Base-by-base conservation (phyloP, 2,797 vertebrate species). In the Alcedo atthis region DNA sequence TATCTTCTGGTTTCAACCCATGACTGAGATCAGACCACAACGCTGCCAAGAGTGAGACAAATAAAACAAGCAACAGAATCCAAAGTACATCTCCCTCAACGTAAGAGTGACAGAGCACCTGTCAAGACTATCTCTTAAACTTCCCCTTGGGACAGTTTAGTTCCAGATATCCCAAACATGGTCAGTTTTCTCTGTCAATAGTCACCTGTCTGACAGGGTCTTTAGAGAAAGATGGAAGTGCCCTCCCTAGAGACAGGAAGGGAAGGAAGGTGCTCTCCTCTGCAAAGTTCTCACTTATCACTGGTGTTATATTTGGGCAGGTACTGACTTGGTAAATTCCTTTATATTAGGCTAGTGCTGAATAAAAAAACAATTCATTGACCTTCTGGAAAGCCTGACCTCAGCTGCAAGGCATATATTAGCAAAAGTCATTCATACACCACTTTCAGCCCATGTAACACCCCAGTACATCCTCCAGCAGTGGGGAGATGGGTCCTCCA, bases 21-120 rank as follows among this genome's bases (percentile, higher is more conserved):
- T 51, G 67, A 68, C 62, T 90, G 64, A 92, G 81, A 61, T 80
- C 90, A 96, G 88, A 71, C 79, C 68, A 43, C 85, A 82, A 14
- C 0, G 0, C 68, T 91, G 93, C 75, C 78, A 82, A 89, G 46
- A 9, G 4, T 46, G 81, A 95, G 84, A 71, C 32, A 37, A 90
- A 24, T 32, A 46, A 81, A 84, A 82, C 92, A 35, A 87, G 58
- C 64, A 90, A 35, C 71, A 80, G 78, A 74, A 70, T 71, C 53
- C 13, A 0, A 49, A 80, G 45, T 49, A 8, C 75, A 8, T 71
- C 26, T 57, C 75, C 61, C 28, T 64, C 90, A 75, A 15, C 2
- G 1, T 32, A 62, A 64, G 33, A 86, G 57, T 89, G 86, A 85
- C 61, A 78, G 46, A 81, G 64, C 46, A 90, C 68, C 89, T 89